Evolutionary conservation across 2,888 invertebrate genomes (phyloP).

Genomic region (Anticlea derivata): DNA sequence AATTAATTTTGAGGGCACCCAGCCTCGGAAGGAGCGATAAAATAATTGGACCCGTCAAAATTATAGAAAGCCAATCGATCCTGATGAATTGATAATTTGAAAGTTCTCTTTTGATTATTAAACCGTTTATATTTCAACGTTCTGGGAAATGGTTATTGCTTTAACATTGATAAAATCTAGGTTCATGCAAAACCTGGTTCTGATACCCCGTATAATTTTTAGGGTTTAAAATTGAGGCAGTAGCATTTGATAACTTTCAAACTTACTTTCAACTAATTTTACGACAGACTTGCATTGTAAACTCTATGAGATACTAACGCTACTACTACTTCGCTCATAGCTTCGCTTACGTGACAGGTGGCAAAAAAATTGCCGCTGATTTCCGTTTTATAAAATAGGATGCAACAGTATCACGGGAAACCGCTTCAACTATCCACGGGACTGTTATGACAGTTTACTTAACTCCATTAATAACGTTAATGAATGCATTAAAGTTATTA

Average conservation of each 20-base stretch:
- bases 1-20: conserved; percentile 70
- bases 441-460: conserved; percentile 53
- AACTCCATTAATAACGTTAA: conserved; percentile 76
- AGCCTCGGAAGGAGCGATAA: conserved; percentile 62
- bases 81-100: conserved; percentile 63
- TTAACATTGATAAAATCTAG: too few relatives aligned
- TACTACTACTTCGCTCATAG: too few relatives aligned
- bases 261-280: too few relatives aligned
- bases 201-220: too few relatives aligned
- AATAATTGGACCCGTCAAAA: conserved; percentile 78
- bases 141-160: not conserved
- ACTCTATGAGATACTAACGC: too few relatives aligned
- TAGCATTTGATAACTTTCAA: too few relatives aligned
- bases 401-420: not conserved
- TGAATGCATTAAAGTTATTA: conserved; percentile 73
- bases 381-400: not conserved
- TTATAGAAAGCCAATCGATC: conserved; percentile 71
- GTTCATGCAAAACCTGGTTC: too few relatives aligned
- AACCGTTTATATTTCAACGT: conserved; percentile 47
- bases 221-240: too few relatives aligned
- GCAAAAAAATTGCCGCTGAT: not conserved
- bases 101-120: conserved; percentile 47
- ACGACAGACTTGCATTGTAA: too few relatives aligned
- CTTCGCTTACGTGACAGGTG: too few relatives aligned
- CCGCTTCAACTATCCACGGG: conserved; percentile 44